phyloP scores from a whole-genome alignment of 2,888 invertebrate species.

The Leptopilina syphax region DNA sequence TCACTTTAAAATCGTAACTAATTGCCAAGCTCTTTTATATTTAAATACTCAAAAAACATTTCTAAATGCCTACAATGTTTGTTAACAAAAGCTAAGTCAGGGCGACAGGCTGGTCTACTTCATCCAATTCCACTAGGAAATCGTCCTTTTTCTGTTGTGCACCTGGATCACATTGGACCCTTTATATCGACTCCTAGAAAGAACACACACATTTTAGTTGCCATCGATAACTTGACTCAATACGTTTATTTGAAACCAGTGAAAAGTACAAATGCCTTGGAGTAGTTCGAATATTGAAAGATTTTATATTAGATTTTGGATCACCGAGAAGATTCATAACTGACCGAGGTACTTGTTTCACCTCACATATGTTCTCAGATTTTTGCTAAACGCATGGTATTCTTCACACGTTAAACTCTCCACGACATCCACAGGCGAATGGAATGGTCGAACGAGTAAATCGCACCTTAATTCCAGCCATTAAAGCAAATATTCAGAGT shows the following conservation, averaged over 20 bases:
- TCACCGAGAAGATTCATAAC: conserved; percentile 50
- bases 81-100: neutral
- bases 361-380: conserved; percentile 17
- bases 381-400: conserved; percentile 44
- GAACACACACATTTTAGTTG: conserved; percentile 50
- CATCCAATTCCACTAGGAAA: conserved; percentile 53
- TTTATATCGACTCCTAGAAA: conserved; percentile 37
- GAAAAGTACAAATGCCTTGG: conserved; percentile 31
- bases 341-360: conserved; percentile 53
- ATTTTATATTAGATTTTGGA: conserved; percentile 45
- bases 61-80: neutral
- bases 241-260: conserved; percentile 43
- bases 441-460: neutral
- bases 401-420: neutral
- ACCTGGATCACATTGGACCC: conserved; percentile 53
- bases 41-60: conserved; percentile 49
- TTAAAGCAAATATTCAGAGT: neutral
- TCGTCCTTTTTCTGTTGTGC: conserved; percentile 50
- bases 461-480: neutral
- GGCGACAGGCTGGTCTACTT: conserved; percentile 4
- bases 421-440: conserved; percentile 50
- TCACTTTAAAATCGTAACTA: conserved; percentile 51
- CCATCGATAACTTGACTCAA: conserved; percentile 52
- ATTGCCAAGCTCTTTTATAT: conserved; percentile 56
- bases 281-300: conserved; percentile 24